These are phyloP conservation scores for Myodes glareolus DNA, from an alignment of 2,113 vertebrate genomes.

Conservation along the genomic window DNA sequence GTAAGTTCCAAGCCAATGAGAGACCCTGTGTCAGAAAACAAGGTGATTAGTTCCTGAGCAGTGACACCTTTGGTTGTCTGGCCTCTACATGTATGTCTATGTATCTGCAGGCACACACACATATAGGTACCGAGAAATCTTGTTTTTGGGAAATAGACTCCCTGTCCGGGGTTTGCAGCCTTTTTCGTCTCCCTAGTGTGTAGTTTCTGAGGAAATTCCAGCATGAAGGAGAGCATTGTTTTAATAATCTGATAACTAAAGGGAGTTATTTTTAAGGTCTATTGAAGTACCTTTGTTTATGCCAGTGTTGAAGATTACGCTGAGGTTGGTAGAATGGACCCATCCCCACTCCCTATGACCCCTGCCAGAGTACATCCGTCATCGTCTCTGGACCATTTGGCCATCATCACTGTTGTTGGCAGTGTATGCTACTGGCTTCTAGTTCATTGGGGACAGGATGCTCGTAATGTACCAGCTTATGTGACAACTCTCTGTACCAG, in stretches of 20 bases:
- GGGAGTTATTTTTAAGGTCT: too few relatives aligned
- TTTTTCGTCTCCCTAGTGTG: neutral
- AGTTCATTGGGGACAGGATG: too few relatives aligned
- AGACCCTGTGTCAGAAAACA: neutral
- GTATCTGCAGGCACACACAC: neutral
- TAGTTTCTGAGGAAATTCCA: neutral
- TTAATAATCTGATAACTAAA: neutral
- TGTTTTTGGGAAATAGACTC: neutral
- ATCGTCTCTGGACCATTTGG: neutral
- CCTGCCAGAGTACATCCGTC: too few relatives aligned
- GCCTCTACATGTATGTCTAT: too few relatives aligned
- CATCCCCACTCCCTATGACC: fast-evolving
- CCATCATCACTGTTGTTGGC: neutral
- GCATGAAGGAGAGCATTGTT: neutral
- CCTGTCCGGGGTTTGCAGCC: neutral
- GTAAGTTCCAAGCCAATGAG: too few relatives aligned
- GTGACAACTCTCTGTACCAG: neutral
- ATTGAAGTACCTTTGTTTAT: neutral
- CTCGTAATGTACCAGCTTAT: neutral
- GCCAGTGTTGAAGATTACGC: neutral
- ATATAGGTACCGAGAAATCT: neutral
- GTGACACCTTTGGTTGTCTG: neutral
- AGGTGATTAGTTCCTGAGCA: neutral
- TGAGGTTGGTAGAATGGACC: neutral
- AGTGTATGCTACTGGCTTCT: neutral